Percentiles rank a stretch among this genome's conserved stretches.
phyloP scores from a whole-genome alignment of 2,888 invertebrate genomes.

The Mycogona germanica region DNA sequence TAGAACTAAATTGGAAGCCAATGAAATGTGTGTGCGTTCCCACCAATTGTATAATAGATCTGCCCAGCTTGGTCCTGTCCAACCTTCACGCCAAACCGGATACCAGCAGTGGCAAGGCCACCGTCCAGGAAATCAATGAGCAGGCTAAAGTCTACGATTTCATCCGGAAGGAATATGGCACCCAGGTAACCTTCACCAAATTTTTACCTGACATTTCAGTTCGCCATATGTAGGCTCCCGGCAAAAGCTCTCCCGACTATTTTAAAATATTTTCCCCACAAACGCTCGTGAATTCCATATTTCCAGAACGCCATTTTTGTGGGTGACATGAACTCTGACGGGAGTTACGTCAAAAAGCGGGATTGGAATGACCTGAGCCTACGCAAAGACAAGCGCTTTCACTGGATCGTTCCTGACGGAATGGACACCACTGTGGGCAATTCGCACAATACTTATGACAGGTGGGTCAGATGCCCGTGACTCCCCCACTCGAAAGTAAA shows the following conservation, averaged over 20 bases:
- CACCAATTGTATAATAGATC: background rate
- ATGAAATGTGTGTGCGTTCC: no score
- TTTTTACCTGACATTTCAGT: background rate
- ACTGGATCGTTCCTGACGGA: conserved; percentile 22
- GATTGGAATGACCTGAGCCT: conserved; percentile 22
- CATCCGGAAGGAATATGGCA: conserved; percentile 13
- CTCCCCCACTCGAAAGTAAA: no score
- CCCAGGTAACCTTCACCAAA: conserved; percentile 12
- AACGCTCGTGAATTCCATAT: background rate
- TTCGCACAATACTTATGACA: conserved; percentile 21
- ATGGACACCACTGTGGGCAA: conserved; percentile 19
- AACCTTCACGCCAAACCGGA: conserved; percentile 8
- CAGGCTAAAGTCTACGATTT: conserved; percentile 21
- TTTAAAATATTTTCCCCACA: background rate
- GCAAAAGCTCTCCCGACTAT: background rate
- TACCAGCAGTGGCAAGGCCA: conserved; percentile 19
- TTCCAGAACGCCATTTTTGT: conserved; percentile 22
- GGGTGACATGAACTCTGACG: conserved; percentile 23
- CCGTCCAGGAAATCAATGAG: conserved; percentile 21
- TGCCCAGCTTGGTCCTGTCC: background rate
- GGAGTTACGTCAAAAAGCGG: conserved; percentile 20
- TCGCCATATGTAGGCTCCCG: background rate
- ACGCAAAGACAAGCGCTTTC: conserved; percentile 19
- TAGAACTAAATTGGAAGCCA: no score
- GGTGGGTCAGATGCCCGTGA: conserved; percentile 19